These are phyloP conservation scores for Agelastica alni DNA, from an alignment of 2,888 invertebrate species.

Conservation along the genomic window DNA sequence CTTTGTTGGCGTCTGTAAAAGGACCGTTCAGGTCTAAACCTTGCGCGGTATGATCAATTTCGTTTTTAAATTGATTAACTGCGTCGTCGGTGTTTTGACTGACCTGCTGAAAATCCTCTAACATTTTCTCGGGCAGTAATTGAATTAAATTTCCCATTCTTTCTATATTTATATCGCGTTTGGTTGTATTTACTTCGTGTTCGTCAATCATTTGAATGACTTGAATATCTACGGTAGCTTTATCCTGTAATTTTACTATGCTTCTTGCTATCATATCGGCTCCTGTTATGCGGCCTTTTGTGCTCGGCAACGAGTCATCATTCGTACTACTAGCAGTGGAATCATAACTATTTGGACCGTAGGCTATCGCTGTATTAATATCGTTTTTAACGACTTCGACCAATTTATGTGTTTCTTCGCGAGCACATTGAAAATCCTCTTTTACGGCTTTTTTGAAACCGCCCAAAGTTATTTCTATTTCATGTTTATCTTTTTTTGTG, in stretches of 20 bases:
- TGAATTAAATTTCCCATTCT: background rate
- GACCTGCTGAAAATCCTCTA: background rate
- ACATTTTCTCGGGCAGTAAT: too few relatives aligned
- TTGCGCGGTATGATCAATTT: background rate
- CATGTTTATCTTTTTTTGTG: background rate
- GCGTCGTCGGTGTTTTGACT: slow-evolving; percentile 2
- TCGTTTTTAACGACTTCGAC: background rate
- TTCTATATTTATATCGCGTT: background rate
- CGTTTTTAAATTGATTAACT: background rate
- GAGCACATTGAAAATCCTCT: background rate
- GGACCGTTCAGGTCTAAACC: background rate
- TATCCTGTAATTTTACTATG: slow-evolving; percentile 1
- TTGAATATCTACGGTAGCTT: slow-evolving; percentile 3
- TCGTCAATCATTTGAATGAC: slow-evolving; percentile 8
- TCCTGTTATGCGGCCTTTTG: background rate
- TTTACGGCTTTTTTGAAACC: background rate
- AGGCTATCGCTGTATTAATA: background rate
- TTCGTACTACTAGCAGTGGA: background rate
- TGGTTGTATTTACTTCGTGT: background rate
- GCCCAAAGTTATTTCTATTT: background rate
- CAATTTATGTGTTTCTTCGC: background rate
- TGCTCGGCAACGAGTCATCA: background rate
- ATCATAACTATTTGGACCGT: background rate
- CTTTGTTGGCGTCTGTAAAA: background rate
- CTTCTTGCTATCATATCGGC: background rate